These are phyloP conservation scores for Salvelinus fontinalis DNA, from an alignment of 2,113 vertebrate species.

Conservation along the genomic window DNA sequence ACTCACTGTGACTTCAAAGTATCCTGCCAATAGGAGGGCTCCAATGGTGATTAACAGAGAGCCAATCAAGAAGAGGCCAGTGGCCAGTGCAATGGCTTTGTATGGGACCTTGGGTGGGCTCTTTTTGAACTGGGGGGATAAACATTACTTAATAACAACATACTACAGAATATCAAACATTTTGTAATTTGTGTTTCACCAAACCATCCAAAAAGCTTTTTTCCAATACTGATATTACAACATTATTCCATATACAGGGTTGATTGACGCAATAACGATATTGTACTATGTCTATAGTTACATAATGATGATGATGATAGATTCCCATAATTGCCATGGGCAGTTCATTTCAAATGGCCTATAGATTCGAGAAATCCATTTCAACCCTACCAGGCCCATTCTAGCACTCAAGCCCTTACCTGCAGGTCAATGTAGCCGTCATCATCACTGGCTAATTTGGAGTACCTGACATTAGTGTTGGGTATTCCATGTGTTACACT, in stretches of 20 bases:
- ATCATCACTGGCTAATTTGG: constrained; percentile 86
- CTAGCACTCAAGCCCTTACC: constrained; percentile 66
- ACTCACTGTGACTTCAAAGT: constrained; percentile 90
- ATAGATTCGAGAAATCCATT: no score
- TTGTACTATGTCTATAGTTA: no score
- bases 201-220: no score
- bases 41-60: constrained; percentile 91
- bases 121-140: constrained; percentile 86
- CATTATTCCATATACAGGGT: no score
- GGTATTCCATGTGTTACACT: constrained; percentile 75
- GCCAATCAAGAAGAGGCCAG: constrained; percentile 91
- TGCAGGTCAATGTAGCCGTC: constrained; percentile 97
- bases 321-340: no score
- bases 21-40: constrained; percentile 88
- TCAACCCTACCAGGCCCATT: not conserved
- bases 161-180: no score
- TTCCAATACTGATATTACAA: no score
- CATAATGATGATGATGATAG: no score
- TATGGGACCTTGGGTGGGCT: constrained; percentile 97
- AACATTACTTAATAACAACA: not conserved
- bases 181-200: no score
- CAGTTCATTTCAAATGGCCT: not conserved
- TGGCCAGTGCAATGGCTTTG: constrained; percentile 91
- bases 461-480: constrained; percentile 88
- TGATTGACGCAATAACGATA: no score